Evolutionary conservation across 2,113 vertebrate species (phyloP).

Genomic region (Nesogale talazaci): DNA sequence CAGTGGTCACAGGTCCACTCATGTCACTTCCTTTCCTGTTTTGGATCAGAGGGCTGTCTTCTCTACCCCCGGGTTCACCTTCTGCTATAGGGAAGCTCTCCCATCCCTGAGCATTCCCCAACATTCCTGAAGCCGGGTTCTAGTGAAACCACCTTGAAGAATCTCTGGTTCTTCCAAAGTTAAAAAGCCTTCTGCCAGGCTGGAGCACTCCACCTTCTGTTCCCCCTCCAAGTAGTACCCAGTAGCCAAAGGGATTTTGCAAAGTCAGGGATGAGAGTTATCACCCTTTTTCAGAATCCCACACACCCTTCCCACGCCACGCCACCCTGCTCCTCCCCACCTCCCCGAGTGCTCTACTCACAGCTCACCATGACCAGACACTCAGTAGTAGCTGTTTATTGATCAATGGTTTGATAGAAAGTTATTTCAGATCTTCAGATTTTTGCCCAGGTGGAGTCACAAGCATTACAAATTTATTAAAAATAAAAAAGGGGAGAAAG

Average conservation of each 20-base stretch:
- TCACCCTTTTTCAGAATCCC: no score
- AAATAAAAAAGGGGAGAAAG: conserved; percentile 59
- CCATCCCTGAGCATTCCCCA: neutral
- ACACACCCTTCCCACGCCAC: neutral
- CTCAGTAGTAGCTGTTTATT: conserved; percentile 81
- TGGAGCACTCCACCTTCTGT: neutral
- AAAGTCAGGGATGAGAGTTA: no score
- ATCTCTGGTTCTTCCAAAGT: neutral
- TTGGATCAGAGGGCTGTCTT: neutral
- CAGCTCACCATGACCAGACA: conserved; percentile 53
- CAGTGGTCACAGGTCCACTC: no score
- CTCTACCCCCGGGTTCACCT: neutral
- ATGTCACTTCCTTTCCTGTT: no score
- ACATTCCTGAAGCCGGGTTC: neutral
- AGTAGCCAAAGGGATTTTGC: no score
- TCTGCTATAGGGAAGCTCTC: neutral
- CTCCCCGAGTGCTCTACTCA: conserved; percentile 35
- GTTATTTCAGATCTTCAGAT: conserved; percentile 73
- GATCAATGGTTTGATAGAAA: conserved; percentile 81
- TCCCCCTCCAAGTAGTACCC: no score
- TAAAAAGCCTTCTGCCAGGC: neutral
- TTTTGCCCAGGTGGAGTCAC: conserved; percentile 72
- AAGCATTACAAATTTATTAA: conserved; percentile 77
- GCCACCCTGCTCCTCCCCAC: accelerated
- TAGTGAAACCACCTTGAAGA: neutral